A percentile compares a stretch with the other conserved stretches of the same genome.
phyloP scores from a whole-genome alignment of 2,797 vertebrate genomes.

The Aldrovandia affinis region DNA sequence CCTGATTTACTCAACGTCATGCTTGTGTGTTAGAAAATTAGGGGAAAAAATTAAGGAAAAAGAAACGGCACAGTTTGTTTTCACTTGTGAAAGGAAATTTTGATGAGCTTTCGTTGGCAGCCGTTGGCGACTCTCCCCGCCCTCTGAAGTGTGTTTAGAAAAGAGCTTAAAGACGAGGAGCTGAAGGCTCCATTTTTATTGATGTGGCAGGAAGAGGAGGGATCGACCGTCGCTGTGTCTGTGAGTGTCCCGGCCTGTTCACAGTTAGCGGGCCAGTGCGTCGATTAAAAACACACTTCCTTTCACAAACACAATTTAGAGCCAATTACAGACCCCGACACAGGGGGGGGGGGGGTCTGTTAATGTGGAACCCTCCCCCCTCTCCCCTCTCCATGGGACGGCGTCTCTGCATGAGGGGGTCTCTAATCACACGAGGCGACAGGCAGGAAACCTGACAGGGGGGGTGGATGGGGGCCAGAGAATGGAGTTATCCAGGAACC shows the following conservation, averaged over 20 bases:
- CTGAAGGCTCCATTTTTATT: conserved; percentile 69
- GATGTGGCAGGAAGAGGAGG: conserved; percentile 72
- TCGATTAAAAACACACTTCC: conserved; percentile 72
- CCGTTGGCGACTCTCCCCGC: background rate
- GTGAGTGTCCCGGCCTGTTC: conserved; percentile 68
- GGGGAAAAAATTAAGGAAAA: background rate
- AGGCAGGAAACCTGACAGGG: conserved; percentile 6
- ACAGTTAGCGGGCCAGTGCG: conserved; percentile 59
- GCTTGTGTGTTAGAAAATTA: no score
- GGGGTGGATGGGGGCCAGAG: background rate
- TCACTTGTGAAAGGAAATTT: conserved; percentile 18
- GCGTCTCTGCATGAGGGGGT: conserved; percentile 32
- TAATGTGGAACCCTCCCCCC: conserved; percentile 58
- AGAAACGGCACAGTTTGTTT: background rate
- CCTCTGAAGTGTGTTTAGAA: conserved; percentile 23
- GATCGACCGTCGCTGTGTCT: conserved; percentile 65
- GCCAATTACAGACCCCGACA: conserved; percentile 63
- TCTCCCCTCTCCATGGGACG: conserved; percentile 24
- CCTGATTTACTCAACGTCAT: no score
- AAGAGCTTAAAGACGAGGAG: conserved; percentile 31
- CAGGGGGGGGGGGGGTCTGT: conserved; percentile 53
- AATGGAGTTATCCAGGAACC: background rate
- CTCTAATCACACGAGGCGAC: conserved; percentile 12
- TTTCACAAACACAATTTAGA: conserved; percentile 64
- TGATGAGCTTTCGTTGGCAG: background rate